phyloP scores from a whole-genome alignment of 2,888 invertebrate genomes.

The Nomada hirtipes region DNA sequence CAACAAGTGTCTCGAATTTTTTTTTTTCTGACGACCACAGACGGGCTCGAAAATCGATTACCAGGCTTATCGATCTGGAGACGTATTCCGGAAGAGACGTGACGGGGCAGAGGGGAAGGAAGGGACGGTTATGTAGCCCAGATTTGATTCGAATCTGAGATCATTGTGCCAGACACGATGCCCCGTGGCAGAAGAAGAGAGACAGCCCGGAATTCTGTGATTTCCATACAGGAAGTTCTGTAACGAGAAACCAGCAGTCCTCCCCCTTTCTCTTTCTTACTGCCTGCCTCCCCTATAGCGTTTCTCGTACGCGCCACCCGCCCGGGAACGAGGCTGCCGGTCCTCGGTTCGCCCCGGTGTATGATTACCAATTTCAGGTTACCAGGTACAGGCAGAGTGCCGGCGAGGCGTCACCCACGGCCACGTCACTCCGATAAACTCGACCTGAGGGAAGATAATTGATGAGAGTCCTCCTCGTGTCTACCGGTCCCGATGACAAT shows the following conservation, averaged over 20 bases:
- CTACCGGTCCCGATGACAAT: no score
- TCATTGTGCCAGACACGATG: slow-evolving; percentile 72
- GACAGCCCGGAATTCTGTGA: slow-evolving; percentile 68
- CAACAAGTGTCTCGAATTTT: slow-evolving; percentile 18
- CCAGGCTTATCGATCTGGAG: slow-evolving; percentile 51
- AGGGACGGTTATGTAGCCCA: slow-evolving; percentile 69
- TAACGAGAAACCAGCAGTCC: slow-evolving; percentile 81
- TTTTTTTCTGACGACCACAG: background rate
- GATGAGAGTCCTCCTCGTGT: background rate
- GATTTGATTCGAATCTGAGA: slow-evolving; percentile 81
- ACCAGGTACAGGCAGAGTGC: slow-evolving; percentile 50
- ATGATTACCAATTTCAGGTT: slow-evolving; percentile 69
- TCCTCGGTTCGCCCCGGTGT: slow-evolving; percentile 64
- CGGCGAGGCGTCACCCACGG: slow-evolving; percentile 28
- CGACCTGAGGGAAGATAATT: slow-evolving; percentile 10
- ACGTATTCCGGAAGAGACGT: slow-evolving; percentile 63
- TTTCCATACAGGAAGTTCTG: slow-evolving; percentile 83
- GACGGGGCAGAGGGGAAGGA: slow-evolving; percentile 44
- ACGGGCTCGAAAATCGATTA: slow-evolving; percentile 56
- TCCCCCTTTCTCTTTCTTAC: slow-evolving; percentile 51
- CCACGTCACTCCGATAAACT: slow-evolving; percentile 31
- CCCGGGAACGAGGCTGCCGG: slow-evolving; percentile 49
- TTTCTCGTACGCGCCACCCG: slow-evolving; percentile 39
- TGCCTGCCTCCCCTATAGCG: slow-evolving; percentile 34
- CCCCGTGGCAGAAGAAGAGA: slow-evolving; percentile 42